phyloP scores from a whole-genome alignment of 2,888 invertebrate genomes.

The Melinaea marsaeus region DNA sequence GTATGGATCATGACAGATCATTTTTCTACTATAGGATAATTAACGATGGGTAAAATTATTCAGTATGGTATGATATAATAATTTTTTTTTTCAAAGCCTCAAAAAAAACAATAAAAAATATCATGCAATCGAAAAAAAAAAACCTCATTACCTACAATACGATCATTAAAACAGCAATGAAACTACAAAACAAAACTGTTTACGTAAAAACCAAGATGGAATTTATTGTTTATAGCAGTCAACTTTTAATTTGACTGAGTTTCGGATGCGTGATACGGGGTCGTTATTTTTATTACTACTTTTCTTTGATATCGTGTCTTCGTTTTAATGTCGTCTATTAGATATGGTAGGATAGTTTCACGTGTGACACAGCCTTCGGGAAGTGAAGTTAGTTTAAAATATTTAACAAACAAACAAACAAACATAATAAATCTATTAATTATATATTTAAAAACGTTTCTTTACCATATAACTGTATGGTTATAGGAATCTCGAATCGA shows the following conservation, averaged over 20 bases:
- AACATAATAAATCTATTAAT: too few relatives aligned
- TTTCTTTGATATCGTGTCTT: constrained; percentile 65
- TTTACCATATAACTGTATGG: not conserved
- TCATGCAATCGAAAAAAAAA: constrained; percentile 8
- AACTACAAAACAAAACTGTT: constrained; percentile 29
- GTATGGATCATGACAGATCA: too few relatives aligned
- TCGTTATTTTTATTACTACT: constrained; percentile 71
- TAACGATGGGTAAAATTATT: not conserved
- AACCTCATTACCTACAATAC: constrained; percentile 21
- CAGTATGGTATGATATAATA: not conserved
- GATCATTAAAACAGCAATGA: constrained; percentile 28
- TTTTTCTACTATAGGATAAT: too few relatives aligned
- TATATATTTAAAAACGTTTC: too few relatives aligned
- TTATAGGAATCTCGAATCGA: not conserved
- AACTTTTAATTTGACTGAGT: constrained; percentile 76
- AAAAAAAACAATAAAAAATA: not conserved
- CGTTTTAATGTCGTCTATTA: constrained; percentile 65
- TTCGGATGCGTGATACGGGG: constrained; percentile 67
- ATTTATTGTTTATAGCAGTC: constrained; percentile 74
- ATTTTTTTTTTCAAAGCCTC: not conserved
- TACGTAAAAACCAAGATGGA: constrained; percentile 48
- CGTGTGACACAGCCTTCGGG: constrained; percentile 39
- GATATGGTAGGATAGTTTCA: constrained; percentile 42
- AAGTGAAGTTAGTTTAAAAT: too few relatives aligned
- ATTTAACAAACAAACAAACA: too few relatives aligned